phyloP scores from a whole-genome alignment of 2,888 invertebrate genomes.

The Parnassius glacialis region DNA sequence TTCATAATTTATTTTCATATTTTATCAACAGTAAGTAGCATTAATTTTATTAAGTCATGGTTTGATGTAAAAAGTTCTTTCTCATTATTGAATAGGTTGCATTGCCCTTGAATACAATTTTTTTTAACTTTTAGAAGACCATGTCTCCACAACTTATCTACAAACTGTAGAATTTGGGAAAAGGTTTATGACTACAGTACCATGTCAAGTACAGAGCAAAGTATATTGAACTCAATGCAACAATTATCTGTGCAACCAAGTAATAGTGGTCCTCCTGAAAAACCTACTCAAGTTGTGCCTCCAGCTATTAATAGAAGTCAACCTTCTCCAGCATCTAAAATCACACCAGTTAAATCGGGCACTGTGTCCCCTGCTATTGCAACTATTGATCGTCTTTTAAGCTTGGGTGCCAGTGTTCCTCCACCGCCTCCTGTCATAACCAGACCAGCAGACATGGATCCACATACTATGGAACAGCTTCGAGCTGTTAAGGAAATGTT shows the following conservation, averaged over 20 bases:
- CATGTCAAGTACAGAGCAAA: constrained; percentile 79
- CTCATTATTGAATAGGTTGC: constrained; percentile 27
- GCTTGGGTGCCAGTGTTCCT: constrained; percentile 66
- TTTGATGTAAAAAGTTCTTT: constrained; percentile 23
- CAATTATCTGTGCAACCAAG: constrained; percentile 75
- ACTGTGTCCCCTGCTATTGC: constrained; percentile 75
- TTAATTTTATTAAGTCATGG: constrained; percentile 13
- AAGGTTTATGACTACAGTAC: constrained; percentile 56
- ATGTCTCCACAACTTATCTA: constrained; percentile 54
- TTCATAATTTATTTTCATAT: constrained; percentile 32
- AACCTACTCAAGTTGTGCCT: constrained; percentile 76
- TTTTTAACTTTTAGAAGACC: constrained; percentile 57
- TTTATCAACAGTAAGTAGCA: constrained; percentile 22
- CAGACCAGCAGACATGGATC: constrained; percentile 71
- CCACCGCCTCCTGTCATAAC: constrained; percentile 72
- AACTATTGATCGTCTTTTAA: constrained; percentile 73
- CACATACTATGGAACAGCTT: constrained; percentile 81
- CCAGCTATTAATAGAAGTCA: constrained; percentile 75
- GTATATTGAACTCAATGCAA: constrained; percentile 76
- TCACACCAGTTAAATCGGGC: constrained; percentile 60
- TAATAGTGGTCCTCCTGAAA: constrained; percentile 69
- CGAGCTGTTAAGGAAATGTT: constrained; percentile 81
- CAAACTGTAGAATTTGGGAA: constrained; percentile 48
- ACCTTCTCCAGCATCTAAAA: constrained; percentile 53
- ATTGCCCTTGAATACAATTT: constrained; percentile 35